Percentiles rank a stretch among this genome's conserved stretches.
phyloP scores from a whole-genome alignment of 2,797 vertebrate species.

The Periophthalmus magnuspinnatus region DNA sequence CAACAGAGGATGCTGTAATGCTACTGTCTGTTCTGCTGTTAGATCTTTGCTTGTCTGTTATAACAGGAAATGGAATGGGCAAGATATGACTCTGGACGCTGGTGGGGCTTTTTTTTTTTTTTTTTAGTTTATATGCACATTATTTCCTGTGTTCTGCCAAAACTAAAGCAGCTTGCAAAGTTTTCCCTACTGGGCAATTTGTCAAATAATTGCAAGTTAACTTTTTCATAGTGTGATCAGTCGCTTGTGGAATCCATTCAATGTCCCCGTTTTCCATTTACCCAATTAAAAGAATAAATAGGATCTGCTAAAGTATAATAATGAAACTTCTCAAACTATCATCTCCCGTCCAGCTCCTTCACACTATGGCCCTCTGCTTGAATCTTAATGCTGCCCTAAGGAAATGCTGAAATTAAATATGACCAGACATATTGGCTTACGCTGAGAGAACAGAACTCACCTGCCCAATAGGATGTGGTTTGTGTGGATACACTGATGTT shows the following conservation, averaged over 20 bases:
- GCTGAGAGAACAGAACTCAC: conserved; percentile 36
- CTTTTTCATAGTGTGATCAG: conserved; percentile 29
- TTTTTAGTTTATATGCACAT: neutral
- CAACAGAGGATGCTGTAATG: conserved; percentile 62
- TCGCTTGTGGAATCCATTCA: conserved; percentile 41
- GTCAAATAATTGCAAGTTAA: conserved; percentile 29
- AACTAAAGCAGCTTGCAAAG: conserved; percentile 5
- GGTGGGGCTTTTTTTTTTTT: conserved; percentile 16
- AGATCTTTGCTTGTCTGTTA: conserved; percentile 23
- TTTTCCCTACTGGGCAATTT: conserved; percentile 16
- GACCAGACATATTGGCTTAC: conserved; percentile 10
- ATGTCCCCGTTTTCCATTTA: conserved; percentile 25
- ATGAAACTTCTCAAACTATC: conserved; percentile 51
- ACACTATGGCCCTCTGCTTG: conserved; percentile 36
- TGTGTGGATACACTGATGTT: conserved; percentile 46
- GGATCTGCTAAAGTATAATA: conserved; percentile 49
- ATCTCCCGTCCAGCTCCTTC: conserved; percentile 45
- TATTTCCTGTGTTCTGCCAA: conserved; percentile 12
- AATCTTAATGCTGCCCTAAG: conserved; percentile 52
- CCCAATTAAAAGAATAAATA: conserved; percentile 59
- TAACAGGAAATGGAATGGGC: conserved; percentile 12
- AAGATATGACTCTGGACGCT: conserved; percentile 37
- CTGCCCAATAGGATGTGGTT: conserved; percentile 35
- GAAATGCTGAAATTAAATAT: conserved; percentile 41
- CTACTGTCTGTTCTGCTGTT: neutral